These are phyloP conservation scores for Nomada hirtipes DNA, from an alignment of 2,888 invertebrate genomes.

Conservation along the genomic window DNA sequence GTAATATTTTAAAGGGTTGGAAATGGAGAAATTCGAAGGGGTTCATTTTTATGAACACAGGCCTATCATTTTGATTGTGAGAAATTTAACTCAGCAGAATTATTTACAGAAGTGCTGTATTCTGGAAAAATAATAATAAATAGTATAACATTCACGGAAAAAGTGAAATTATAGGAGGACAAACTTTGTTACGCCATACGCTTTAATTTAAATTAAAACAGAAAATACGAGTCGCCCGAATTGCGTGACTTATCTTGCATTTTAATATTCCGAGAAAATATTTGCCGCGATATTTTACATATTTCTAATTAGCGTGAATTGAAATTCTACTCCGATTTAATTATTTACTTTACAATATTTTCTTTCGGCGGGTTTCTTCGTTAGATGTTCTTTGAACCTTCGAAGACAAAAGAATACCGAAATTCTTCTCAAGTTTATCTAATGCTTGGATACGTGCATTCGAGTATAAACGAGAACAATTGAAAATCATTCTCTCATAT, in stretches of 20 bases:
- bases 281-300: no score
- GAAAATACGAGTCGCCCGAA: slow-evolving; percentile 7
- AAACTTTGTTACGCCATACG: background rate
- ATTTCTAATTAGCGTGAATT: background rate
- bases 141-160: background rate
- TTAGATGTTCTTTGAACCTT: background rate
- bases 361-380: background rate
- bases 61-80: background rate
- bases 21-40: no score
- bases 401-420: no score
- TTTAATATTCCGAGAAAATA: background rate
- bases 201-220: background rate
- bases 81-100: background rate
- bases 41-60: no score
- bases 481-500: background rate
- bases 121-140: background rate
- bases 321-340: background rate
- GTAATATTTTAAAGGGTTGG: no score
- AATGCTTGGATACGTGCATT: background rate
- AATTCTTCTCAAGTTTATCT: background rate
- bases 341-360: no score
- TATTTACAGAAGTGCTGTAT: background rate
- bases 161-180: background rate
- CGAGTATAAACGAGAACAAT: background rate
- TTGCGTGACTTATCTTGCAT: slow-evolving; percentile 13